phyloP scores from a whole-genome alignment of 1,140 invertebrate species.

The Spodoptera frugiperda region DNA sequence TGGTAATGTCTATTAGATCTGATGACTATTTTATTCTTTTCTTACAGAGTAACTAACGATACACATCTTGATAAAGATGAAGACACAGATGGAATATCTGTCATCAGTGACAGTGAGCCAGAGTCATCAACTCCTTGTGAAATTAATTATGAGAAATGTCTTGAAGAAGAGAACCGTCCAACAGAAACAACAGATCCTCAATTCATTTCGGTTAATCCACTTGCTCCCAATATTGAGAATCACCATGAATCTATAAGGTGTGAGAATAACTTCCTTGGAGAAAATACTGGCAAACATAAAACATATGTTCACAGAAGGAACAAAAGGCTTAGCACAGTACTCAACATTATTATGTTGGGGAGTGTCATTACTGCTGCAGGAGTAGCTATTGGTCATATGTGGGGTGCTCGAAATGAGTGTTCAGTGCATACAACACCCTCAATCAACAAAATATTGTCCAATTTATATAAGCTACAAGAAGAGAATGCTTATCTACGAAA shows the following conservation, averaged over 20 bases:
- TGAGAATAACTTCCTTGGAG: slow-evolving; percentile 69
- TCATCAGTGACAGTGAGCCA: slow-evolving; percentile 81
- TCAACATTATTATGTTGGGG: slow-evolving; percentile 82
- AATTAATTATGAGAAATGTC: slow-evolving; percentile 56
- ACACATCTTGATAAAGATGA: slow-evolving; percentile 74
- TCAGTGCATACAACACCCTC: slow-evolving; percentile 69
- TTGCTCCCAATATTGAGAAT: slow-evolving; percentile 54
- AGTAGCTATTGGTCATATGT: slow-evolving; percentile 83
- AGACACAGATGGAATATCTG: slow-evolving; percentile 83
- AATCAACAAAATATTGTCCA: slow-evolving; percentile 82
- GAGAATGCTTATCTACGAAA: slow-evolving; percentile 81
- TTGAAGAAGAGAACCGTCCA: slow-evolving; percentile 61
- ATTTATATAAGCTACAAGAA: slow-evolving; percentile 83
- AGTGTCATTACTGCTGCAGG: slow-evolving; percentile 82
- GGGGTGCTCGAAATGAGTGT: slow-evolving; percentile 83
- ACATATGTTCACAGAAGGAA: slow-evolving; percentile 84
- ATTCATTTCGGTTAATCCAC: slow-evolving; percentile 57
- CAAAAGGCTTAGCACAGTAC: slow-evolving; percentile 79
- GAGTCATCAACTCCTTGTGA: slow-evolving; percentile 66
- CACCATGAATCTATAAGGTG: slow-evolving; percentile 58
- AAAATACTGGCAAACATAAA: slow-evolving; percentile 72
- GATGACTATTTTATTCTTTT: not conserved
- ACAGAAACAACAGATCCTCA: slow-evolving; percentile 59
- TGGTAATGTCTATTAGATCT: slow-evolving; percentile 13
- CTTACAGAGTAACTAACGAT: slow-evolving; percentile 55